These are phyloP conservation scores for Gallinago jamesoni DNA, from an alignment of 2,113 vertebrate genomes.

Conservation along the genomic window DNA sequence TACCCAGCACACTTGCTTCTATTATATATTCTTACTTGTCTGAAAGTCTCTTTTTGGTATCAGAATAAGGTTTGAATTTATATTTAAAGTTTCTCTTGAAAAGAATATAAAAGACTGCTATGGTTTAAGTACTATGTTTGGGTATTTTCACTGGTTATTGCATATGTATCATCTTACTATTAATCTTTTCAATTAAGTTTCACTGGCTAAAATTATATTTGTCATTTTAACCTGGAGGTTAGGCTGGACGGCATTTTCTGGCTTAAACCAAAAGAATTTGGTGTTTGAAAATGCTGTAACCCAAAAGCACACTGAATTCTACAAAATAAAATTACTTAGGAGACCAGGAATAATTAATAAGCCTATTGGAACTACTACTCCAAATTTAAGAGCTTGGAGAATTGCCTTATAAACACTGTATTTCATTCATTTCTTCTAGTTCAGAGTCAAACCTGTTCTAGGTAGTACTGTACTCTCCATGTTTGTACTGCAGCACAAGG, in stretches of 20 bases:
- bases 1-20: background rate
- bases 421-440: background rate
- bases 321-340: background rate
- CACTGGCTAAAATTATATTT: background rate
- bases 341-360: background rate
- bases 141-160: background rate
- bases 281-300: background rate
- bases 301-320: background rate
- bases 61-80: background rate
- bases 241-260: background rate
- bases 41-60: background rate
- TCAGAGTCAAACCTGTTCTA: background rate
- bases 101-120: background rate
- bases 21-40: background rate
- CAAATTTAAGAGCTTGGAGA: background rate
- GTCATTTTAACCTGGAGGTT: background rate
- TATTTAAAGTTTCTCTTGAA: background rate
- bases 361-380: background rate
- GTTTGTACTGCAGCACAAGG: background rate
- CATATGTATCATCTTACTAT: background rate
- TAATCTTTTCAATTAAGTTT: background rate
- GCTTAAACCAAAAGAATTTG: background rate
- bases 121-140: background rate
- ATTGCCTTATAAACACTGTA: background rate
- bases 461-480: background rate